Evolutionary conservation across 1,140 invertebrate species (phyloP).

Genomic region (Drosophila asahinai): DNA sequence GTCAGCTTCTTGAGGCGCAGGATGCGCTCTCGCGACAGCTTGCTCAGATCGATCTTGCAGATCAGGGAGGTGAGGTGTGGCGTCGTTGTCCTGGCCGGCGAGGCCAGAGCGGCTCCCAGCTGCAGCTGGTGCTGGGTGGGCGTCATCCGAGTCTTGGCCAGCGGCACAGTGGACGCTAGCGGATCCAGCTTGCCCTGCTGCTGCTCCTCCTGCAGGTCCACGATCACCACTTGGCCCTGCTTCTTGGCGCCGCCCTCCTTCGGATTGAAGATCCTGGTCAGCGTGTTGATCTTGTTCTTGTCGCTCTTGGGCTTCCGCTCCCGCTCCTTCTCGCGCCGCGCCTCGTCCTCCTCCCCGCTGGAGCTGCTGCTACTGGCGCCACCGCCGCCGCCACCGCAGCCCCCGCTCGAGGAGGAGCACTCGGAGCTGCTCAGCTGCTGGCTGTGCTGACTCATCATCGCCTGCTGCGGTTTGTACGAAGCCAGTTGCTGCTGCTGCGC

Average conservation of each 20-base stretch:
- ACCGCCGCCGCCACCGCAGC: slow-evolving; percentile 42
- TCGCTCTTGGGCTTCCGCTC: slow-evolving; percentile 81
- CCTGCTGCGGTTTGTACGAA: slow-evolving; percentile 16
- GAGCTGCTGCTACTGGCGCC: slow-evolving; percentile 51
- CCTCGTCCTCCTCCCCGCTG: slow-evolving; percentile 65
- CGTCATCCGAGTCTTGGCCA: slow-evolving; percentile 58
- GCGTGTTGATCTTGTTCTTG: slow-evolving; percentile 90
- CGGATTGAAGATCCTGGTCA: slow-evolving; percentile 89
- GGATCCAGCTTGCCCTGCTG: slow-evolving; percentile 55
- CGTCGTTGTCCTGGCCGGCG: slow-evolving; percentile 65
- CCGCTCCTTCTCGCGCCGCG: slow-evolving; percentile 49
- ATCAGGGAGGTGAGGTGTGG: slow-evolving; percentile 71
- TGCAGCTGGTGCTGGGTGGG: slow-evolving; percentile 59
- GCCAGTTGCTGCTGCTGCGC: slow-evolving; percentile 19
- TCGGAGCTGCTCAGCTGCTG: slow-evolving; percentile 62
- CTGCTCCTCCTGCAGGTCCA: slow-evolving; percentile 80
- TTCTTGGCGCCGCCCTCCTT: slow-evolving; percentile 87
- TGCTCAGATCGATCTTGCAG: slow-evolving; percentile 80
- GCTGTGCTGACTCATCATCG: slow-evolving; percentile 27
- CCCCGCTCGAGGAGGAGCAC: slow-evolving; percentile 48
- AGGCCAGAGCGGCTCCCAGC: slow-evolving; percentile 59
- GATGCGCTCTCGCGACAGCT: slow-evolving; percentile 60
- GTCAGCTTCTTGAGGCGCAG: slow-evolving; percentile 47
- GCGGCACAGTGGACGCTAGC: slow-evolving; percentile 13
- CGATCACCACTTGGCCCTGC: slow-evolving; percentile 85